Evolutionary conservation across 2,888 invertebrate species (phyloP).

Genomic region (Drosophila anomelani): DNA sequence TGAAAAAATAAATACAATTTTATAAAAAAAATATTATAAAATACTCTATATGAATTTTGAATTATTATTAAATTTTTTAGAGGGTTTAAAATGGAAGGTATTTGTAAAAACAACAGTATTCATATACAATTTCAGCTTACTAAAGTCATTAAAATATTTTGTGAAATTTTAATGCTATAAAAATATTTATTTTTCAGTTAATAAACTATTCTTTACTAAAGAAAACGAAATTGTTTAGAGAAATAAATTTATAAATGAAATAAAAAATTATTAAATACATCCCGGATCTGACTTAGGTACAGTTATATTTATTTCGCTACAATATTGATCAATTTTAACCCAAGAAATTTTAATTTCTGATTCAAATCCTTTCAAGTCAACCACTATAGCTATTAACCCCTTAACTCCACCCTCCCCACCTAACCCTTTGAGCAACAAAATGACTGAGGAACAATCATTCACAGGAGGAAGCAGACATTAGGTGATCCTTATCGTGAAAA

Average conservation of each 20-base stretch:
- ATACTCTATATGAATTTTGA: background rate
- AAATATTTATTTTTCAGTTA: background rate
- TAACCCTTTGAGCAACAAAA: slow-evolving; percentile 13
- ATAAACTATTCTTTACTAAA: background rate
- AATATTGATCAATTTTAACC: too few relatives aligned
- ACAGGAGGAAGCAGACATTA: slow-evolving; percentile 48
- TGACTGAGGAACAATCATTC: slow-evolving; percentile 4
- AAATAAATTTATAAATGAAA: too few relatives aligned
- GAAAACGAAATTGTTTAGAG: too few relatives aligned
- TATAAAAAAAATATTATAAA: slow-evolving; percentile 53
- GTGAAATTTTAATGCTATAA: background rate
- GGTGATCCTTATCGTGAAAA: slow-evolving; percentile 67
- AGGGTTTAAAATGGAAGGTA: too few relatives aligned
- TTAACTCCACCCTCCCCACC: background rate
- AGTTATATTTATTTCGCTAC: too few relatives aligned
- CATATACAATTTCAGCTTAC: background rate
- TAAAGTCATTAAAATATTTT: background rate
- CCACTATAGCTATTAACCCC: background rate
- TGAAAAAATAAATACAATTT: slow-evolving; percentile 76
- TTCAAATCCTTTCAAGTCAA: background rate
- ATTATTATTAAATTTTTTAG: background rate
- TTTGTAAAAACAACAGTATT: background rate
- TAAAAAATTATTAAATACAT: too few relatives aligned
- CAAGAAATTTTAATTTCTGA: background rate
- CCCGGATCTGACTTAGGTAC: too few relatives aligned